Conservation (phyloP, 1,140 invertebrate species). For the Drosophila bocqueti region DNA sequence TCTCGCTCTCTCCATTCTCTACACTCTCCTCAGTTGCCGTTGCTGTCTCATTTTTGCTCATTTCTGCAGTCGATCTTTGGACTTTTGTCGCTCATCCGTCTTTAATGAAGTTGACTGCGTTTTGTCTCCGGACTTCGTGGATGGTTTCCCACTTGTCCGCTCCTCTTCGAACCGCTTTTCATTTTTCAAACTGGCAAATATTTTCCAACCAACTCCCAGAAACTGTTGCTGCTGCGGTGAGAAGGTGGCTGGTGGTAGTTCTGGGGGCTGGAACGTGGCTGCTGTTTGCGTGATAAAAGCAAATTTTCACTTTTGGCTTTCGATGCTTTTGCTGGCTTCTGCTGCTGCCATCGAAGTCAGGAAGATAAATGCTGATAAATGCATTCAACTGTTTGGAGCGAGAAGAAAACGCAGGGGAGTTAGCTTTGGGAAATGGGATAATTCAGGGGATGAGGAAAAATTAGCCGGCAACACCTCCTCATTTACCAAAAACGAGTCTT, state of each 20-base stretch:
- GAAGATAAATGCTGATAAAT: slow-evolving; percentile 66
- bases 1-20: not conserved
- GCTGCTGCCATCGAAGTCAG: slow-evolving; percentile 50
- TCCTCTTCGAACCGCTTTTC: slow-evolving; percentile 40
- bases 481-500: slow-evolving; percentile 12
- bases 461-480: slow-evolving; percentile 29
- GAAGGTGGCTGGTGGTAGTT: not conserved
- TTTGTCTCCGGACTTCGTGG: slow-evolving; percentile 29
- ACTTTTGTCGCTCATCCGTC: slow-evolving; percentile 43
- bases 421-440: not conserved
- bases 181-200: slow-evolving; percentile 62
- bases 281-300: slow-evolving; percentile 76
- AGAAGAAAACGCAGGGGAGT: slow-evolving; percentile 24
- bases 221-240: slow-evolving; percentile 63
- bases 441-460: slow-evolving; percentile 1
- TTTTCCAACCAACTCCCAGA: slow-evolving; percentile 59
- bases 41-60: slow-evolving; percentile 18
- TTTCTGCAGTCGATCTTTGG: slow-evolving; percentile 67
- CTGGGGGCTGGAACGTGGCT: slow-evolving; percentile 13
- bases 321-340: slow-evolving; percentile 30
- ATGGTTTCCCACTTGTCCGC: slow-evolving; percentile 11
- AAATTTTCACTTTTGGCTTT: slow-evolving; percentile 64
- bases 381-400: slow-evolving; percentile 46
- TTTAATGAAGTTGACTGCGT: slow-evolving; percentile 74
- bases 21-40: not conserved